phyloP scores from a whole-genome alignment of 2,113 vertebrate species.

The Sebastes fasciatus region DNA sequence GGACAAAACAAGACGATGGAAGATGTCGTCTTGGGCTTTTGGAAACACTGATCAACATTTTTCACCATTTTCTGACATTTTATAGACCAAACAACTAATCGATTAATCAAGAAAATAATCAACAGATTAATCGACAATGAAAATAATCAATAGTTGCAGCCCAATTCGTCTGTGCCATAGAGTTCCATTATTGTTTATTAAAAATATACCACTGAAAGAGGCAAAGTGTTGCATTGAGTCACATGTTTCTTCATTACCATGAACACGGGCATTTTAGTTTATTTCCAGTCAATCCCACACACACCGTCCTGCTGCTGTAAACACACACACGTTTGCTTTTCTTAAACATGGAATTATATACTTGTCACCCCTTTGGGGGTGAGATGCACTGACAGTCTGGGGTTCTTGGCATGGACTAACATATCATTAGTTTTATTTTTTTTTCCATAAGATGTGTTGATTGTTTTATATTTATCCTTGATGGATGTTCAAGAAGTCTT shows the following conservation, averaged over 20 bases:
- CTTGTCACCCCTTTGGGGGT: too few relatives aligned
- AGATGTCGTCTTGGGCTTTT: too few relatives aligned
- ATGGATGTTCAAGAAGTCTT: neutral
- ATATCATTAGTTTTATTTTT: too few relatives aligned
- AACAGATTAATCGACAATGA: too few relatives aligned
- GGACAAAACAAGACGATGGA: too few relatives aligned
- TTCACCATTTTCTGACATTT: too few relatives aligned
- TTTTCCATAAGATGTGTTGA: neutral
- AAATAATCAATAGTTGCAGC: too few relatives aligned
- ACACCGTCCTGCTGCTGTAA: constrained; percentile 1
- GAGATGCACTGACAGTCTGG: too few relatives aligned
- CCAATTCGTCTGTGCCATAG: neutral
- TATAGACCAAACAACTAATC: too few relatives aligned
- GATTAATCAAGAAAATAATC: too few relatives aligned
- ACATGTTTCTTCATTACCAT: neutral
- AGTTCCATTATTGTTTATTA: neutral
- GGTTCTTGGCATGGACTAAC: too few relatives aligned
- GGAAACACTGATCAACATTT: too few relatives aligned
- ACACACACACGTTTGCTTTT: neutral
- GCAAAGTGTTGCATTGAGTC: neutral
- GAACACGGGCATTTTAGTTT: neutral
- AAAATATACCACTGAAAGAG: neutral
- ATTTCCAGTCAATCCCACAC: constrained; percentile 1
- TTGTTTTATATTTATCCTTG: neutral
- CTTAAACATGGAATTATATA: neutral